Evolutionary conservation across 2,113 vertebrate genomes (phyloP).

Genomic region (Pagrus major): DNA sequence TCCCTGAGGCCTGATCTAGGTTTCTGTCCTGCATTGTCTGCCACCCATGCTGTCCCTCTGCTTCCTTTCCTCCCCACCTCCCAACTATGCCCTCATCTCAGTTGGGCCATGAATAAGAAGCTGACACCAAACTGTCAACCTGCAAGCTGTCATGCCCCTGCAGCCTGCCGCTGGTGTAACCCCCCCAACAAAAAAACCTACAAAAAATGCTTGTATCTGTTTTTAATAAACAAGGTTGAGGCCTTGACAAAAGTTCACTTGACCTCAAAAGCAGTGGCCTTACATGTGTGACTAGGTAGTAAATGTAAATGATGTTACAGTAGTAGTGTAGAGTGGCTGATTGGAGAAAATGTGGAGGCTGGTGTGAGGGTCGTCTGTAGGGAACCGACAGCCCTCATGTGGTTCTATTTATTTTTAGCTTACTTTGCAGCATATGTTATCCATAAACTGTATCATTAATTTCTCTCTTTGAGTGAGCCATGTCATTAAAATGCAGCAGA

Average conservation of each 20-base stretch:
- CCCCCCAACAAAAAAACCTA: no score
- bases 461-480: conserved; percentile 40
- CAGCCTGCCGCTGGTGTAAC: conserved; percentile 62
- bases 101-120: conserved; percentile 78
- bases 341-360: conserved; percentile 32
- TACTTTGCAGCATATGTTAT: conserved; percentile 69
- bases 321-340: conserved; percentile 21
- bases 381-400: conserved; percentile 63
- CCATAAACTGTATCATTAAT: conserved; percentile 73
- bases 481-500: conserved; percentile 67
- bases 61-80: conserved; percentile 16
- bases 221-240: conserved; percentile 63
- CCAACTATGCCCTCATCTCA: conserved; percentile 66
- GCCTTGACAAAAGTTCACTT: conserved; percentile 45
- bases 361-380: conserved; percentile 42
- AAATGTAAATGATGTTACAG: conserved; percentile 36
- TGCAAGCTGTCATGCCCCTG: conserved; percentile 74
- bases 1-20: conserved; percentile 46
- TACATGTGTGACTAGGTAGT: conserved; percentile 21
- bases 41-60: conserved; percentile 50
- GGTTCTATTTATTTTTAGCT: conserved; percentile 79
- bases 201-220: conserved; percentile 43
- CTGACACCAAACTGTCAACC: conserved; percentile 87
- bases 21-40: conserved; percentile 50
- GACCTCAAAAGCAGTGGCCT: conserved; percentile 14